Evolutionary conservation across 1,140 invertebrate species (phyloP), one percentile per base, ranked within the genome.

Genomic region (Magallana gigas): DNA sequence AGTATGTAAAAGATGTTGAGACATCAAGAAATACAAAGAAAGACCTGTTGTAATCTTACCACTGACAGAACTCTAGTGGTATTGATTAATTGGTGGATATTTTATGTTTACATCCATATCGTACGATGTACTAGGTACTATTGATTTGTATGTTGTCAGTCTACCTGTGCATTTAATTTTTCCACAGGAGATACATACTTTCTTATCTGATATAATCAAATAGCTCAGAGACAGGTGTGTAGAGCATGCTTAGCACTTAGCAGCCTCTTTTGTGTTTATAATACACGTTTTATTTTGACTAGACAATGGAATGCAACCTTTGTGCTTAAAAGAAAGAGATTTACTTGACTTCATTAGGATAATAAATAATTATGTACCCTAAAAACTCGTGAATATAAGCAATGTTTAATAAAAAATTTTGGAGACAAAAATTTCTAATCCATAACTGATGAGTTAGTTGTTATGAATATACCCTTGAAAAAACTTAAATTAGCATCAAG

Each of bases 91-190:
- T 64, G 16, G 11, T 62, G 60, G 60, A n/a, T 48, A 48, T 48
- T 48, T 48, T 48, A 48, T 48, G 36, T 48, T 48, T 29, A 76
- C 36, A 8, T 76, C 9, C 36, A 36, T 76, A 29, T 23, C 36
- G 36, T 48, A 48, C 3, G 36, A 48, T 48, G 36, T 48, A 48
- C 36, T 48, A 48, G 23, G 18, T 36, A 29, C 23, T 76, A 76
- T 76, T 76, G 68, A 76, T 76, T 29, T 68, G 23, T 76, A 11
- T 11, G 68, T 76, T 76, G 23, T 29, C 68, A 76, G 68, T 76
- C 68, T 76, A 76, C 68, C 60, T 62, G 60, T 62, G n/a, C 11
- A 62, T 62, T 62, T 62, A 48, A 48, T 48, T 48, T 48, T 48
- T 48, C 36, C 36, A 48, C 36, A 48, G 5, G 36, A 48, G 36